Evolutionary conservation across 2,797 vertebrate genomes (phyloP).

Genomic region (Sus cebifrons): DNA sequence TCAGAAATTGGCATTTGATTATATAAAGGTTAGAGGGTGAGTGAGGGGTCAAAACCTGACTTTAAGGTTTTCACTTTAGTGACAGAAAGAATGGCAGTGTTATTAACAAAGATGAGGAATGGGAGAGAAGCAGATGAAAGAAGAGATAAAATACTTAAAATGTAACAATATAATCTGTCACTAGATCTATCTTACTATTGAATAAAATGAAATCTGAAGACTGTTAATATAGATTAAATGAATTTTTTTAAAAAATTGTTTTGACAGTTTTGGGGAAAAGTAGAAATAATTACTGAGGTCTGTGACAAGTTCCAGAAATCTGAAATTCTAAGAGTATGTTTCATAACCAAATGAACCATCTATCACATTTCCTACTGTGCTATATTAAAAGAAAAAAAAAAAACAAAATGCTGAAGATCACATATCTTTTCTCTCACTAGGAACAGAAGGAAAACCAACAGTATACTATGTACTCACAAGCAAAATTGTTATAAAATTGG

Average conservation of each 20-base stretch:
- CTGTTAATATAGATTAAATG: slow-evolving; percentile 34
- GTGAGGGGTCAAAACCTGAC: slow-evolving; percentile 24
- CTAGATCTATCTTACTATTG: neutral
- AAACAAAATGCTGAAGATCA: neutral
- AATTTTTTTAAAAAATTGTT: slow-evolving; percentile 20
- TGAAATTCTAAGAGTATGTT: slow-evolving; percentile 68
- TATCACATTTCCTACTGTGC: neutral
- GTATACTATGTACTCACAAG: neutral
- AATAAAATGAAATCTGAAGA: slow-evolving; percentile 63
- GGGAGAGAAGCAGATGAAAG: slow-evolving; percentile 37
- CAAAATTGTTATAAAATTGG: neutral
- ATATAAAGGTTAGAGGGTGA: slow-evolving; percentile 16
- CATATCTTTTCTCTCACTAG: neutral
- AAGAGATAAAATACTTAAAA: slow-evolving; percentile 45
- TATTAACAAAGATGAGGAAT: slow-evolving; percentile 41
- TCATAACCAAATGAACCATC: neutral
- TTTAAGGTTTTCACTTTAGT: slow-evolving; percentile 36
- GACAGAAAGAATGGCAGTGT: neutral
- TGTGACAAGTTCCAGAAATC: slow-evolving; percentile 54
- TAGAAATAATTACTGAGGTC: slow-evolving; percentile 67
- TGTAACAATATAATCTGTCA: slow-evolving; percentile 54
- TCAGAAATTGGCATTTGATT: neutral
- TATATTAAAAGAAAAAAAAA: neutral
- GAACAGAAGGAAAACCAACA: neutral
- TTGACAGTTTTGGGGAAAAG: slow-evolving; percentile 32